Evolutionary conservation across 2,113 vertebrate genomes (phyloP), one percentile per base, ranked within the genome.

Genomic region (Pteropus alecto): DNA sequence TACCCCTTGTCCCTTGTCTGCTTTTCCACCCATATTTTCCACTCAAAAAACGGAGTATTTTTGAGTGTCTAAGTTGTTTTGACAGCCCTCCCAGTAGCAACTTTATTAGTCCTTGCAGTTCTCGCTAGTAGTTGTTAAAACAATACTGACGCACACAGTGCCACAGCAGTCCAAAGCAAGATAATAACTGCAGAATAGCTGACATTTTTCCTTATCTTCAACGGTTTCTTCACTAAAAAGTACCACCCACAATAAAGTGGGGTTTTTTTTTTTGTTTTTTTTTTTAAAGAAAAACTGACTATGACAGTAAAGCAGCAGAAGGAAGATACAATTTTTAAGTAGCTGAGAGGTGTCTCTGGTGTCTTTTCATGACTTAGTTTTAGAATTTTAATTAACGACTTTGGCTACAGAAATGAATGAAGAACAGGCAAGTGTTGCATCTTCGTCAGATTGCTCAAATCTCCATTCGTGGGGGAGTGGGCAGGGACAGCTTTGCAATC

Each of bases 301-400:
- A 12, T 76, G 67, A 96, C 46, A 79, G 24, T 84, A 63, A 86
- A 87, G 81, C 16, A 85, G 81, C 19, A 48, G 41, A 78, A 54
- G 61, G 58, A 79, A 83, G 56, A 43, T 22, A 77, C 6, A 46
- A 54, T 56, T 81, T 94, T 88, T 77, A 94, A 91, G 91, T 54
- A 96, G 87, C 81, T 86, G 63, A 58, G 71, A 82, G 24, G 70
- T 74, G 61, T 81, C 94, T 65, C 58, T 87, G 87, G 71, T 84
- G 87, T 87, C 84, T 86, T 87, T 92, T 84, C 56, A 74, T 48
- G 70, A 81, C 63, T 81, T 77, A 86, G 54, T 56, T 78, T 95
- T 94, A 74, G 94, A 71, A 90, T 91, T 95, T 95, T 71, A 97
- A 94, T 67, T 5, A 92, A 91, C 63, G 93, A 63, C 95, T 97